phyloP scores from a whole-genome alignment of 37 sponge, comb jelly and placozoan genomes.

The Aplysina aerophoba region DNA sequence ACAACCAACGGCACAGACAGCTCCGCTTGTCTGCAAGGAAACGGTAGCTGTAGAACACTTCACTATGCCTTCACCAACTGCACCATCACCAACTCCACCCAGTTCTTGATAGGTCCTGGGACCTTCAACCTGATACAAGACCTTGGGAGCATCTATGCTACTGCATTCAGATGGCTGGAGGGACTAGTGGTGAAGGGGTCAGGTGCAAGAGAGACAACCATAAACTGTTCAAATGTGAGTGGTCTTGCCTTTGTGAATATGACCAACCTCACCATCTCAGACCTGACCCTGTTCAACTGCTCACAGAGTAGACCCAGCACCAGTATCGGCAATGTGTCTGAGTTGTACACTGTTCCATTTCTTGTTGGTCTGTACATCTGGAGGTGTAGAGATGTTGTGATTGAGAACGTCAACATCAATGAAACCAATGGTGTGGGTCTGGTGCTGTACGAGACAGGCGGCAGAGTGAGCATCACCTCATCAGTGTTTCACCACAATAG shows the following conservation, averaged over 20 bases:
- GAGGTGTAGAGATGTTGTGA: conserved; percentile 13
- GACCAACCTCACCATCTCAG: conserved; percentile 11
- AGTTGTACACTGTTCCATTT: background rate
- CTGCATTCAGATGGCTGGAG: background rate
- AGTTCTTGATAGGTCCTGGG: conserved; percentile 13
- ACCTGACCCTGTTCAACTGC: background rate
- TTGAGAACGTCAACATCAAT: conserved; percentile 1
- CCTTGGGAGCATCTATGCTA: background rate
- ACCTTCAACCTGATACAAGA: background rate
- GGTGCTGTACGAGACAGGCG: conserved; percentile 13
- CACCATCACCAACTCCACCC: conserved; percentile 1
- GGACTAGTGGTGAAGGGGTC: background rate
- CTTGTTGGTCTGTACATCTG: conserved; percentile 18
- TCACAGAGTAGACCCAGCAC: conserved; percentile 4
- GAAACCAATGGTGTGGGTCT: conserved; percentile 21
- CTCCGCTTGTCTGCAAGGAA: background rate
- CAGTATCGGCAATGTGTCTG: background rate
- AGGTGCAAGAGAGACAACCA: background rate
- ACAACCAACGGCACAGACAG: background rate
- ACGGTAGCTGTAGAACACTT: background rate
- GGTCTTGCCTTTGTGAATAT: conserved; percentile 24
- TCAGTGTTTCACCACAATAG: conserved; percentile 7
- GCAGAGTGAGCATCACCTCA: background rate
- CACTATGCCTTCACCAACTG: conserved; percentile 26
- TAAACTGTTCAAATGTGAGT: background rate